phyloP scores from a whole-genome alignment of 2,888 invertebrate species.

The Apodemia hepburni region DNA sequence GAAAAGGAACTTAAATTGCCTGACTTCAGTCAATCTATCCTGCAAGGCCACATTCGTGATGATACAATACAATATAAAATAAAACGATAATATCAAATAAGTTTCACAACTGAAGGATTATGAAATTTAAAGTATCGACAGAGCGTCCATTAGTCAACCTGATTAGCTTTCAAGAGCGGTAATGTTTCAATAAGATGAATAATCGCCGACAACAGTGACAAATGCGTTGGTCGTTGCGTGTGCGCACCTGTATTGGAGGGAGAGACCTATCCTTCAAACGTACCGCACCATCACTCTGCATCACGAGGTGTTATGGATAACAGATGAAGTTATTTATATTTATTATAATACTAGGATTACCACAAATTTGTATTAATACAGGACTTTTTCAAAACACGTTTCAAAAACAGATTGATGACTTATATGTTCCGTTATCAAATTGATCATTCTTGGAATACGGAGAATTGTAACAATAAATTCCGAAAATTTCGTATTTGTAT shows the following conservation, averaged over 20 bases:
- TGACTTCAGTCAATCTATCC: no score
- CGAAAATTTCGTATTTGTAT: no score
- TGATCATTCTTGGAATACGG: no score
- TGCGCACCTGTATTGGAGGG: slow-evolving; percentile 58
- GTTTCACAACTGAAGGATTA: slow-evolving; percentile 31
- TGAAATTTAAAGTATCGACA: slow-evolving; percentile 77
- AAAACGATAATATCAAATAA: neutral
- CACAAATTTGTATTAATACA: slow-evolving; percentile 32
- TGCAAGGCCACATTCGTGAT: no score
- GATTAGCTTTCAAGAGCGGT: slow-evolving; percentile 74
- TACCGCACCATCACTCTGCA: slow-evolving; percentile 68
- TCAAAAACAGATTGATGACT: neutral
- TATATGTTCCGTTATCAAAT: no score
- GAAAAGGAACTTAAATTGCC: no score
- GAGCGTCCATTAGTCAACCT: slow-evolving; percentile 78
- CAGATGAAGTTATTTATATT: slow-evolving; percentile 77
- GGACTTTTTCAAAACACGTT: neutral
- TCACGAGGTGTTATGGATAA: slow-evolving; percentile 51
- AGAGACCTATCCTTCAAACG: slow-evolving; percentile 54
- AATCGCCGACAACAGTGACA: slow-evolving; percentile 76
- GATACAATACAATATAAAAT: no score
- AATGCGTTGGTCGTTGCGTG: slow-evolving; percentile 64
- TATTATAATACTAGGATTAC: slow-evolving; percentile 55
- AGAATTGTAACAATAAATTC: no score
- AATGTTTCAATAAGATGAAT: slow-evolving; percentile 80